phyloP scores from a whole-genome alignment of 2,113 vertebrate species.

The Hystrix brachyura region DNA sequence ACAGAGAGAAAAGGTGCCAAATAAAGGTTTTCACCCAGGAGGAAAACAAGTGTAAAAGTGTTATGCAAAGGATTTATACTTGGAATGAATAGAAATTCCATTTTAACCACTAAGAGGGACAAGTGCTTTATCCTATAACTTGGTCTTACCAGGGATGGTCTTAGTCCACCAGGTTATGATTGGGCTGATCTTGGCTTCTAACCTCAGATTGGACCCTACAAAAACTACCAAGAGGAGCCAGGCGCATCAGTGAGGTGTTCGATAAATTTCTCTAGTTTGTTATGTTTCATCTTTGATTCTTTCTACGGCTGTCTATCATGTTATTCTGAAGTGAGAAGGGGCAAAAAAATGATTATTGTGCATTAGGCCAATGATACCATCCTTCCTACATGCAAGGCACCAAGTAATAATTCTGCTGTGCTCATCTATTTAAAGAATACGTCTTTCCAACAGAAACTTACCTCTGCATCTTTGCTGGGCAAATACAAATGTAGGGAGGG shows the following conservation, averaged over 20 bases:
- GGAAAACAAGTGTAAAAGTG: slow-evolving; percentile 46
- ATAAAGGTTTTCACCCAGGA: slow-evolving; percentile 67
- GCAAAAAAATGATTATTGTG: slow-evolving; percentile 73
- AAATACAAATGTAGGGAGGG: background rate
- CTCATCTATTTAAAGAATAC: slow-evolving; percentile 54
- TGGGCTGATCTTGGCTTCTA: background rate
- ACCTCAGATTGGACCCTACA: background rate
- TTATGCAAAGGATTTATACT: background rate
- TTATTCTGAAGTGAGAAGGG: slow-evolving; percentile 31
- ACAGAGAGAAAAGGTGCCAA: slow-evolving; percentile 47
- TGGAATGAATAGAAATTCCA: background rate
- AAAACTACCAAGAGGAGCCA: background rate
- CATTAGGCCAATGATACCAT: slow-evolving; percentile 37
- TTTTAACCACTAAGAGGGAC: background rate
- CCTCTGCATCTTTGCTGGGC: background rate
- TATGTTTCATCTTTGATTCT: background rate
- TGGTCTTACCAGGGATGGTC: background rate
- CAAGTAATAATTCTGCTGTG: background rate
- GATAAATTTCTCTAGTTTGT: background rate
- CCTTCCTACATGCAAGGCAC: background rate
- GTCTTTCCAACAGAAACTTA: slow-evolving; percentile 64
- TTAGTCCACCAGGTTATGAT: background rate
- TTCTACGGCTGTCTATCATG: background rate
- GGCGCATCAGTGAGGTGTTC: accelerated
- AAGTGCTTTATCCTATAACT: background rate